Conservation (phyloP, 2,888 invertebrate species). For the Athalia cordata region DNA sequence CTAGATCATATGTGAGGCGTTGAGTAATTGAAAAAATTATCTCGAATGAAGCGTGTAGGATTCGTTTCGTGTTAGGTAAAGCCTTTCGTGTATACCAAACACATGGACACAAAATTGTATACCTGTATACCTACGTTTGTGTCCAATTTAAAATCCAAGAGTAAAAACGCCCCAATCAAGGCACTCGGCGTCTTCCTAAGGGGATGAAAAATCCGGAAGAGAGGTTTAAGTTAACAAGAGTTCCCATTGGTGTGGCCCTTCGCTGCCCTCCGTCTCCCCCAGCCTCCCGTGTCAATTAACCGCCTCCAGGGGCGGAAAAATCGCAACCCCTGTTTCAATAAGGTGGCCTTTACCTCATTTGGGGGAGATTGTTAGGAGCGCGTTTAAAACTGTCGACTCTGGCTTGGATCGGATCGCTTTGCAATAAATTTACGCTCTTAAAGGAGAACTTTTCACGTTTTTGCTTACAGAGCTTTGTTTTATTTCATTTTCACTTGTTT, state of each 20-base stretch:
- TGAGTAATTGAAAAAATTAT: constrained; percentile 13
- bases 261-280: constrained; percentile 51
- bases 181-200: constrained; percentile 58
- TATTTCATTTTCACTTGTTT: not conserved
- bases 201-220: constrained; percentile 71
- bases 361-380: constrained; percentile 70
- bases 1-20: not conserved
- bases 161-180: constrained; percentile 64
- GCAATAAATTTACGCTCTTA: constrained; percentile 64
- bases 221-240: constrained; percentile 73
- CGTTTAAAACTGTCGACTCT: constrained; percentile 68
- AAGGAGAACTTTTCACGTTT: constrained; percentile 42
- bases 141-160: constrained; percentile 54
- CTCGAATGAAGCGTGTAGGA: constrained; percentile 10
- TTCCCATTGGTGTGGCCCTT: constrained; percentile 47
- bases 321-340: constrained; percentile 74
- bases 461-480: not conserved
- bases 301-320: constrained; percentile 70
- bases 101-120: not conserved
- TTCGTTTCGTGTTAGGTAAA: constrained; percentile 29
- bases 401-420: constrained; percentile 66
- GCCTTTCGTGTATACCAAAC: constrained; percentile 2
- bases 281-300: constrained; percentile 72
- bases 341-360: constrained; percentile 74
- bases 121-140: constrained; percentile 24